These are phyloP conservation scores for Rhombomys opimus DNA, from an alignment of 2,113 vertebrate species.

Conservation along the genomic window DNA sequence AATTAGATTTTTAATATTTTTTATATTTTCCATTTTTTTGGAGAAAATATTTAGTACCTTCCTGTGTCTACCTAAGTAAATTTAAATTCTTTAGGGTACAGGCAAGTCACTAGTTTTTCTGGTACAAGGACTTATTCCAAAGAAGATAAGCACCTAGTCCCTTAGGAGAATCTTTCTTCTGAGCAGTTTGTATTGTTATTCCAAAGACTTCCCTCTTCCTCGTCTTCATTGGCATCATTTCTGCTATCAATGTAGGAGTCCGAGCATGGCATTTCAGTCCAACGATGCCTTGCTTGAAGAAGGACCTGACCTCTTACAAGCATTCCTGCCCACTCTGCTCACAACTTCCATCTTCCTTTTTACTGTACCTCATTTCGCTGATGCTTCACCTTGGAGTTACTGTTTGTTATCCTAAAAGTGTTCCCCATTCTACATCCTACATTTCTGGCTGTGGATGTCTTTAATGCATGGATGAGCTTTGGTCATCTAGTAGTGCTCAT, in stretches of 20 bases:
- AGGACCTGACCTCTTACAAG: not conserved
- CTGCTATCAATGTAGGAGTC: not conserved
- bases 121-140: not conserved
- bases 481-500: not conserved
- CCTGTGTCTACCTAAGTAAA: slow-evolving; percentile 12
- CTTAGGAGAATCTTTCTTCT: not conserved
- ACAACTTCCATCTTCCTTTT: not conserved
- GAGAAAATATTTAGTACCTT: slow-evolving; percentile 4
- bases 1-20: not conserved
- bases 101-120: not conserved
- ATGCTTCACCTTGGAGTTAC: not conserved
- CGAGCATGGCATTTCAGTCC: not conserved
- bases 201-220: not conserved
- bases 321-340: not conserved
- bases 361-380: not conserved
- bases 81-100: not conserved
- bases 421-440: not conserved
- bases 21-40: slow-evolving; percentile 45
- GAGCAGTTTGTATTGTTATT: not conserved
- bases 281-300: not conserved
- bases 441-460: not conserved
- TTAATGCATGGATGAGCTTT: not conserved
- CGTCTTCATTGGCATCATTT: not conserved
- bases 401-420: not conserved
- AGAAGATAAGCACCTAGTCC: not conserved